Percentiles rank a stretch among this genome's conserved stretches.
Evolutionary conservation across 2,888 invertebrate genomes (phyloP).

Genomic region (Salticus scenicus): DNA sequence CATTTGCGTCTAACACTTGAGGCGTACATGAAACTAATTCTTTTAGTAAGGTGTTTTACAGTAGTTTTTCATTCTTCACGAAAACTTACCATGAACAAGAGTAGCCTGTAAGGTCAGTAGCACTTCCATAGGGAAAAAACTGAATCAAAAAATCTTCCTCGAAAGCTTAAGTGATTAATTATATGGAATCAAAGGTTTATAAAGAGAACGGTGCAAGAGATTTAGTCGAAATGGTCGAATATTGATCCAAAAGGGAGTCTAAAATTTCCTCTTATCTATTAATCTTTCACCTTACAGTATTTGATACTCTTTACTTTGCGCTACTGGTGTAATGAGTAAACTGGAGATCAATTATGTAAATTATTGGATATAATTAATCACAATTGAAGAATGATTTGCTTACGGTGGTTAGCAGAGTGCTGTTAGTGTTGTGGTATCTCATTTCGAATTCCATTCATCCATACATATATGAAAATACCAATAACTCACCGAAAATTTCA

Average conservation of each 20-base stretch:
- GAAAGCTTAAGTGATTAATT: constrained; percentile 50
- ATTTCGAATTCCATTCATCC: background rate
- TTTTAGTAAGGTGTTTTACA: constrained; percentile 6
- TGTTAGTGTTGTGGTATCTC: background rate
- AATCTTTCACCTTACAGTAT: constrained; percentile 36
- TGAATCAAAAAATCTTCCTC: constrained; percentile 33
- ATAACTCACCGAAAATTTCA: background rate
- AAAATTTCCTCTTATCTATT: constrained; percentile 21
- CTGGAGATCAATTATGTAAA: constrained; percentile 33
- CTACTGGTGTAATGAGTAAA: constrained; percentile 25
- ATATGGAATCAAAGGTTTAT: constrained; percentile 33
- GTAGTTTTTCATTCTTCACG: background rate
- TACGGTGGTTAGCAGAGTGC: background rate
- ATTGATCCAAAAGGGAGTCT: constrained; percentile 38
- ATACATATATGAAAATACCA: background rate
- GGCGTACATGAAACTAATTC: background rate
- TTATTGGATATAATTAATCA: constrained; percentile 42
- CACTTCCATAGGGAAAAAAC: constrained; percentile 31
- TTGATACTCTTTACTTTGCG: constrained; percentile 3
- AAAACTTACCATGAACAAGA: constrained; percentile 15
- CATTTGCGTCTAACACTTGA: too few relatives aligned
- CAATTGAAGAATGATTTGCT: background rate
- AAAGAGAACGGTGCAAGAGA: constrained; percentile 36
- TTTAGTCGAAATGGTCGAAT: constrained; percentile 34
- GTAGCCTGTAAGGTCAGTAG: constrained; percentile 47